Evolutionary conservation across 2,113 vertebrate genomes (phyloP), one percentile per base, ranked within the genome.

Genomic region (Orycteropus afer): DNA sequence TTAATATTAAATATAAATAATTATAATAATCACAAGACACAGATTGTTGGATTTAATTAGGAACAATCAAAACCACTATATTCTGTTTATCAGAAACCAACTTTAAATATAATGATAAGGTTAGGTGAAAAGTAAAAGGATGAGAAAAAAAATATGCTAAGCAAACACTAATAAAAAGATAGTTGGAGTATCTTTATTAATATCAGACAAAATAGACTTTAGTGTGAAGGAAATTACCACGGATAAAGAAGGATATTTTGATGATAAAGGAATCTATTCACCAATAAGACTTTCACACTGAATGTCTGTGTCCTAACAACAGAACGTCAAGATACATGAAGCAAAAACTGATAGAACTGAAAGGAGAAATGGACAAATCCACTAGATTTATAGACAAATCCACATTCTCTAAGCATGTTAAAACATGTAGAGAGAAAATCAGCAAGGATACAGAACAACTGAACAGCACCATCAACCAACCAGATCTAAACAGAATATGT

Each of bases 1-100:
- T 86, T 65, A n/a, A n/a, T n/a, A 81, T 63, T 80, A 88, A 87
- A 88, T 88, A 37, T 71, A 88, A 90, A 51, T 86, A 93, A 94
- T 45, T 79, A 84, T 5, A 67, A 83, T 55, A 49, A 76, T 61
- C 76, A 61, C 87, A 83, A 94, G n/a, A 51, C n/a, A 84, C 20
- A 25, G 42, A 45, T 59, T n/a, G n/a, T n/a, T n/a, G n/a, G 55
- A 57, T 57, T 10, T 57, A 22, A 57, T 57, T 57, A 57, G 23
- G 23, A 57, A 65, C 63, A 63, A 74, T 27, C 74, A 11, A 42
- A 10, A 7, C 42, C 1, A 37, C 2, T 37, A 14, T 53, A 74
- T 63, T 74, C 42, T 77, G 6, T 89, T 11, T 45, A 51, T 9
- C 67, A 89, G 45, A 90, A 89, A 82, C 17, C 40, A 23, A 80